Base-by-base conservation (phyloP, 1,140 invertebrate genomes). In the Lordiphosa stackelbergi region DNA sequence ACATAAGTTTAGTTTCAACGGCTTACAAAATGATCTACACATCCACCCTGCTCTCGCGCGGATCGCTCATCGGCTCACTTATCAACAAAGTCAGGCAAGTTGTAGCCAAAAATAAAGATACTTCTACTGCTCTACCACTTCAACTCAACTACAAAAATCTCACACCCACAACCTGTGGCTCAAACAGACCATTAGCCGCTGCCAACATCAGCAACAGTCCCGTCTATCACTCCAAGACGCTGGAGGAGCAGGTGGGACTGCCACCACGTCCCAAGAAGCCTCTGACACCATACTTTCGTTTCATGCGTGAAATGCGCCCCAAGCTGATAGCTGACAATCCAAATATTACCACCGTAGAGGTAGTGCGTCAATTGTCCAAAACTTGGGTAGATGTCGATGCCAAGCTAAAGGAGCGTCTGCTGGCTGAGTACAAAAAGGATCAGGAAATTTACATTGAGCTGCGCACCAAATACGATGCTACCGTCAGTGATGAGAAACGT, bases 201-300 rank as follows among this genome's bases (percentile, higher is more conserved):
- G 74, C 72, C 48, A 53, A 46, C 41, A 66, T 83, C 43, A 84
- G 78, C 60, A 54, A 66, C 56, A 85, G 60, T 55, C 52, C 79
- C 13, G 54, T 41, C 43, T 19, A 58, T 5, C 73, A 62, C 35
- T 68, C 75, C 1, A 85, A 85, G 45, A 72, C 85, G 5, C 43
- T 86, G 42, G 86, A 88, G 58, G 85, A 88, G 52, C 59, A 72
- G 45, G 47, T 86, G 16, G 86, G 86, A 5, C 48, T 87, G 1
- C 86, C 86, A n/a, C 81, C 84, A 2, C 57, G 73, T 3, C 91
- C 91, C 22, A 91, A 91, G 59, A 90, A 74, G 53, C 90, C 91
- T 8, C 43, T 88, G 31, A 77, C 86, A 1, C 66, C 88, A 4
- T 91, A 89, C 58, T 77, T 91, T 45, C 64, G 72, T 31, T 91